Evolutionary conservation across 2,797 vertebrate genomes (phyloP), one percentile per base, ranked within the genome.

Genomic region (Cirrhinus mrigala): DNA sequence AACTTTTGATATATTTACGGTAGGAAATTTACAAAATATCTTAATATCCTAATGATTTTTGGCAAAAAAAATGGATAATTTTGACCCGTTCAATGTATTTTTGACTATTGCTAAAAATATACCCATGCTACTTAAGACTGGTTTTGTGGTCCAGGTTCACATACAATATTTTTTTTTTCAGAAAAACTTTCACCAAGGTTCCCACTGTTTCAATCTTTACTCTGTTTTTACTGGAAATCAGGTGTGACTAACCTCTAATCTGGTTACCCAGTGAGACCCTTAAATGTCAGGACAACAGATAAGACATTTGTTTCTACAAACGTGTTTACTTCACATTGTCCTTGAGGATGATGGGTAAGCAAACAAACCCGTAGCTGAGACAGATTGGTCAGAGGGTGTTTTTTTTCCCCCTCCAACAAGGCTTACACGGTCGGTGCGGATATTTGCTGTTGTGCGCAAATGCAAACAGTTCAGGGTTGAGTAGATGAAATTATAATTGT

Each of bases 401-500:
- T 81, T 70, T 37, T 82, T 76, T 46, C 1, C 6, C 27, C 44
- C 24, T 82, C 9, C 44, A 69, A 73, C 33, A 29, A 70, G 75
- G 77, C 78, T 82, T 70, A 62, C 76, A 73, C 52, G 50, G 56
- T 70, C 54, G 54, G 83, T 27, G 60, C 24, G 14, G 75, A 76
- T 78, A 74, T 80, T 70, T 82, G 81, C 74, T 68, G 82, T 85
- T 80, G 71, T 85, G 69, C 48, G 56, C 85, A 84, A 89, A 79
- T 64, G 71, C 76, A 79, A 86, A 89, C 84, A 88, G 85, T 77
- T 88, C 87, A 87, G 79, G 70, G 85, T 79, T 86, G 66, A 89
- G 85, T 84, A 86, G 87, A 87, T 88, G 82, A 87, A 90, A 90
- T 87, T 89, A 90, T 86, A 90, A 89, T 89, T 86, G 84, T 87